Evolutionary conservation across 2,113 vertebrate genomes (phyloP).

Genomic region (Poecilia latipinna): DNA sequence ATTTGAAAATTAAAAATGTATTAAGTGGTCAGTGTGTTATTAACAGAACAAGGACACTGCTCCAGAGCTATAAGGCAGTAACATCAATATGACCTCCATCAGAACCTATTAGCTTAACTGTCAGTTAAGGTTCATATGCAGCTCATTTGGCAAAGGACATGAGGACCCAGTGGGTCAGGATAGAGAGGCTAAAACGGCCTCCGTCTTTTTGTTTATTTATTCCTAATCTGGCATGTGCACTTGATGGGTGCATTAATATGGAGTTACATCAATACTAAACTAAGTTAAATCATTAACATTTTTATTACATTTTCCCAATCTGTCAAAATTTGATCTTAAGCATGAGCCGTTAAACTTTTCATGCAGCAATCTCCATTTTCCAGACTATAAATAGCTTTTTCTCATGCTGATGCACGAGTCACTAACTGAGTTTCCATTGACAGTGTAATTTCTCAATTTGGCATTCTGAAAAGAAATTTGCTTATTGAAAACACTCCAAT

Average conservation of each 20-base stretch:
- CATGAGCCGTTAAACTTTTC: no score
- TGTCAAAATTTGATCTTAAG: no score
- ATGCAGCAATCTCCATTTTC: no score
- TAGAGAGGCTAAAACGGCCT: background rate
- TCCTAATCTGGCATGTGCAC: background rate
- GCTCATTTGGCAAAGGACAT: background rate
- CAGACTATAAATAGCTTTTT: no score
- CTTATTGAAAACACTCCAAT: no score
- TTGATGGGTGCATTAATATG: background rate
- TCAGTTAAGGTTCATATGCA: conserved; percentile 5
- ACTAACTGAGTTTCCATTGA: no score
- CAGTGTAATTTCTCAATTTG: no score
- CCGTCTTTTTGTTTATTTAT: background rate
- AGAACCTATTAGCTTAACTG: conserved; percentile 7
- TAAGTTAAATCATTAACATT: no score
- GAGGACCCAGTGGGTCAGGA: background rate
- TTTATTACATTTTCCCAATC: no score
- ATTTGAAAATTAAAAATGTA: background rate
- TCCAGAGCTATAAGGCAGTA: background rate
- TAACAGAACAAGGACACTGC: background rate
- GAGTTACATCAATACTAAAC: background rate
- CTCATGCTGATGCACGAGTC: no score
- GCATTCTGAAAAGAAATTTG: no score
- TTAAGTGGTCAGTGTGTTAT: background rate
- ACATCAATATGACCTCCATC: conserved; percentile 5